Conservation (phyloP, 1,140 invertebrate species). For the Macrotrachela quadricornifera region DNA sequence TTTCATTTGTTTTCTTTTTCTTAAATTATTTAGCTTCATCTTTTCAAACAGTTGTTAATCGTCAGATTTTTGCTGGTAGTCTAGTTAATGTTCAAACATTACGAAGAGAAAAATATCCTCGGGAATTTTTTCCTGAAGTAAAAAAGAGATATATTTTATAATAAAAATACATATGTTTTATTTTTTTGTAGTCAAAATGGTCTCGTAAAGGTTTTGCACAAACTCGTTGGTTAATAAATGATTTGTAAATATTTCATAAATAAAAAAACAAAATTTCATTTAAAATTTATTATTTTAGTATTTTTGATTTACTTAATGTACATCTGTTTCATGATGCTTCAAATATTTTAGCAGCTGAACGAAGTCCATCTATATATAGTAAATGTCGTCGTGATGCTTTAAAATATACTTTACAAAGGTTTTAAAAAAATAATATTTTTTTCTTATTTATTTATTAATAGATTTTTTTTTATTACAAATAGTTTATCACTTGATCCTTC, state of each 20-base stretch:
- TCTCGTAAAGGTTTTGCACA: slow-evolving; percentile 82
- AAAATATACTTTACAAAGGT: slow-evolving; percentile 58
- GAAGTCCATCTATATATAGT: slow-evolving; percentile 70
- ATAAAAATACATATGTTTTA: background rate
- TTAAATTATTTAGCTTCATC: too few relatives aligned
- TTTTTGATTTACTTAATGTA: slow-evolving; percentile 79
- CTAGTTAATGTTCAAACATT: slow-evolving; percentile 65
- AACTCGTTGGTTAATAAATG: slow-evolving; percentile 68
- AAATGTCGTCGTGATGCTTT: slow-evolving; percentile 64
- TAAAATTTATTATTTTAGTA: slow-evolving; percentile 17
- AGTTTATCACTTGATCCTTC: background rate
- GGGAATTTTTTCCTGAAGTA: slow-evolving; percentile 77
- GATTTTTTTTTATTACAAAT: too few relatives aligned
- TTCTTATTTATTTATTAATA: too few relatives aligned
- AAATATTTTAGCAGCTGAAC: slow-evolving; percentile 43
- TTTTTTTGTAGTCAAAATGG: slow-evolving; percentile 59
- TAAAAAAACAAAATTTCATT: background rate
- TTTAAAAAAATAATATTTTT: slow-evolving; percentile 8
- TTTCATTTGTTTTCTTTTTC: too few relatives aligned
- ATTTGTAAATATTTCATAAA: slow-evolving; percentile 39
- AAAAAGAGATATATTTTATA: slow-evolving; percentile 8
- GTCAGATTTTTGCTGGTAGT: slow-evolving; percentile 50
- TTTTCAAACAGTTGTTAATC: background rate
- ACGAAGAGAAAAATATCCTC: slow-evolving; percentile 82
- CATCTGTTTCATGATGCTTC: slow-evolving; percentile 95